Base-by-base conservation (phyloP, 1,140 invertebrate species). In the Scaptomyza hsui region DNA sequence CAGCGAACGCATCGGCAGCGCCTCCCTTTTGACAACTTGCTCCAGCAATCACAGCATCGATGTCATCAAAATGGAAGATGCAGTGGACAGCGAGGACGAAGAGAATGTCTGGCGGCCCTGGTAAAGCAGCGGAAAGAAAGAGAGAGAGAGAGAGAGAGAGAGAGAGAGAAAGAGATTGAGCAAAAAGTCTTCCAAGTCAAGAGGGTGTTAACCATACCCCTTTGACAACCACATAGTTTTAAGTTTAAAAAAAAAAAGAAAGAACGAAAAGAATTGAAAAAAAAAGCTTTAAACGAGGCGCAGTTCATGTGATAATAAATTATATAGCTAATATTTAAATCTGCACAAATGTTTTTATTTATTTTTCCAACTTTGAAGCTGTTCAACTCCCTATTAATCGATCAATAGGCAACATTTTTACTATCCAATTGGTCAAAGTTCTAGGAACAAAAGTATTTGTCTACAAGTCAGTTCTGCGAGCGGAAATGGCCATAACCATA, bases 101-200 rank as follows among this genome's bases (percentile, higher is more conserved):
- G 93, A 94, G 63, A 92, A 93, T 48, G 93, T 95, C 24, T 95
- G 94, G 94, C 92, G 94, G 73, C 94, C 94, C 7, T 95, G 94
- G 94, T 95, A 93, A 92, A 51, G 9, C n/a, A n/a, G 15, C 2
- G 26, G 42, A 26, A 32, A 44, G 26, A 37, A 6, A 24, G 9
- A 10, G 5, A 49, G 6, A 56, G 60, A 55, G 35, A 59, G 24
- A 62, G 4, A 48, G 18, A 56, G 7, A 61, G 19, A 64, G 26
- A 56, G 41, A 26, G 15, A 57, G 35, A 70, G 56, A 62, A 21
- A 47, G 15, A 52, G 26, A 60, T 48, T 52, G 26, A 70, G 59
- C 35, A 4, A 81, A 61, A 81, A 62, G 79, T 85, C 79, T 83
- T 83, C 79, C 79, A 74, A 56, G 75, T 71, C 64, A 13, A 21